Percentiles rank a stretch among this genome's conserved stretches.
phyloP scores from a whole-genome alignment of 2,113 vertebrate genomes.

The Misgurnus anguillicaudatus region DNA sequence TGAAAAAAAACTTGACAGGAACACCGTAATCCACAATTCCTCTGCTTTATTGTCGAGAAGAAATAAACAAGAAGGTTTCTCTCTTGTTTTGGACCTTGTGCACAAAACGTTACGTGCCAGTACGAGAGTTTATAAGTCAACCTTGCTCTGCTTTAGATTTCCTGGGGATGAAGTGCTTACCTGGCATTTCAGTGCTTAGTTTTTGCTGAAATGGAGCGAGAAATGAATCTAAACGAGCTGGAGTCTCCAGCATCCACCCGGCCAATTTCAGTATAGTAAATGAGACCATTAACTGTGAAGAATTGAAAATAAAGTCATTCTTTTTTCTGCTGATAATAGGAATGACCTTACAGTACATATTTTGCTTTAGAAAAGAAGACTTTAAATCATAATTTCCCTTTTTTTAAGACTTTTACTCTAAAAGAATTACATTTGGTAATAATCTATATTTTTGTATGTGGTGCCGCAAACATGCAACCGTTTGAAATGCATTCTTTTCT shows the following conservation, averaged over 20 bases:
- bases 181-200: not conserved
- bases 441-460: too few relatives aligned
- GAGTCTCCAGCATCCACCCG: not conserved
- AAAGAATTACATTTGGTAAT: too few relatives aligned
- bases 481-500: too few relatives aligned
- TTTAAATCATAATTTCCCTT: too few relatives aligned
- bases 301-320: not conserved
- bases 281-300: not conserved
- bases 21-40: conserved; percentile 57
- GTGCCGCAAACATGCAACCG: too few relatives aligned
- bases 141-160: not conserved
- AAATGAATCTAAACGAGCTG: not conserved
- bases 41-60: not conserved
- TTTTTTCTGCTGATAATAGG: not conserved
- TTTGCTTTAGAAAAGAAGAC: not conserved
- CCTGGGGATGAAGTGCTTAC: not conserved
- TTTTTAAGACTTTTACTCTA: too few relatives aligned
- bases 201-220: not conserved
- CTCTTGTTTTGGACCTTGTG: too few relatives aligned
- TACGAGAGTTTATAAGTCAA: not conserved
- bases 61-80: not conserved
- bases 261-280: not conserved
- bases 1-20: conserved; percentile 59
- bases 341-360: not conserved
- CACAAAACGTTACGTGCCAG: too few relatives aligned